These are phyloP conservation scores for Channa argus DNA, from an alignment of 2,113 vertebrate genomes.

Conservation along the genomic window DNA sequence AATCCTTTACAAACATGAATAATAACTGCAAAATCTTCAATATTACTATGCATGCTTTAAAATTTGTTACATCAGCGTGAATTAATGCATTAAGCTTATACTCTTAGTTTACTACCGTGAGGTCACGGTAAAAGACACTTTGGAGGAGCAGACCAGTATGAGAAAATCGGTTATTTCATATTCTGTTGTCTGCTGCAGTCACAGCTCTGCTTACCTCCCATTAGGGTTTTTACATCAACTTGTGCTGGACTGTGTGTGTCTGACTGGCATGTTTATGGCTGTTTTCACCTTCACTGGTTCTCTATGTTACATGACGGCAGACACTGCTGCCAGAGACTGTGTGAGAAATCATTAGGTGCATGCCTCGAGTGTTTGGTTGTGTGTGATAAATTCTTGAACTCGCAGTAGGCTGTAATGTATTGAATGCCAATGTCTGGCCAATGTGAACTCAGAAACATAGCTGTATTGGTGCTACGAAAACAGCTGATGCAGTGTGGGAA, in stretches of 20 bases:
- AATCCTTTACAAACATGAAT: too few species aligned
- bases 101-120: too few species aligned
- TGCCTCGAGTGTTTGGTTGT: neutral
- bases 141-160: too few species aligned
- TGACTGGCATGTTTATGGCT: conserved; percentile 22
- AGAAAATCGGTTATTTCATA: conserved; percentile 14
- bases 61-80: too few species aligned
- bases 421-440: conserved; percentile 9
- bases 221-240: neutral
- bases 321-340: neutral
- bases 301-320: neutral
- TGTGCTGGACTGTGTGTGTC: neutral
- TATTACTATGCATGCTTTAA: too few species aligned
- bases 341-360: conserved; percentile 25
- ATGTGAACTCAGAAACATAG: neutral
- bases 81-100: too few species aligned
- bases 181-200: neutral
- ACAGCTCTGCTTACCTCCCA: neutral
- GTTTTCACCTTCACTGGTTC: conserved; percentile 3
- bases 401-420: conserved; percentile 8
- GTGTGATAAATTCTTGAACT: conserved; percentile 39
- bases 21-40: too few species aligned
- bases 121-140: too few species aligned
- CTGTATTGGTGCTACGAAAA: neutral
- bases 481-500: neutral